Conservation (phyloP, 2,888 invertebrate species). For the Tortrix viridana region DNA sequence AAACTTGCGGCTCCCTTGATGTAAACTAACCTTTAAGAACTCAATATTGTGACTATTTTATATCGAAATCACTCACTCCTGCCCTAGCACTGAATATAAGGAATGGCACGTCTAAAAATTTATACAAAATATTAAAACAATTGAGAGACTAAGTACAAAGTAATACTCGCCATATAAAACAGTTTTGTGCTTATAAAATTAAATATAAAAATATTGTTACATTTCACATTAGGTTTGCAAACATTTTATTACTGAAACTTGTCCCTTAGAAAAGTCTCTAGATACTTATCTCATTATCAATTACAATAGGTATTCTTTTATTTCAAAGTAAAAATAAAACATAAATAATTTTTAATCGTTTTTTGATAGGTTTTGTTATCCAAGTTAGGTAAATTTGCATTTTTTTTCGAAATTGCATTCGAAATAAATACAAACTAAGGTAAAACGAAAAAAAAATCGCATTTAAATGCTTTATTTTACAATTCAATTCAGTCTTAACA, state of each 20-base stretch:
- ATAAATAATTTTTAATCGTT: not conserved
- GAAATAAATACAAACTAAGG: constrained; percentile 17
- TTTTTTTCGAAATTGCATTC: not conserved
- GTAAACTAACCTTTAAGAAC: no score
- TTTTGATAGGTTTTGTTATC: not conserved
- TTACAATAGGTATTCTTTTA: not conserved
- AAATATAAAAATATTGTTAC: constrained; percentile 45
- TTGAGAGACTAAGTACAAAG: no score
- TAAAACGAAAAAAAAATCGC: constrained; percentile 28
- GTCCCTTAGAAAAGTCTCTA: constrained; percentile 7
- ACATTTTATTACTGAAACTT: constrained; percentile 23
- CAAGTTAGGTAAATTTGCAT: not conserved
- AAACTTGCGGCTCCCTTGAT: no score
- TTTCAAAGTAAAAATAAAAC: not conserved
- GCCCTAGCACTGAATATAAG: no score
- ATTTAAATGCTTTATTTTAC: constrained; percentile 41
- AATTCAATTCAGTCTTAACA: constrained; percentile 71
- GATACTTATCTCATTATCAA: not conserved
- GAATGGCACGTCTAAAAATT: no score
- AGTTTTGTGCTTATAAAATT: constrained; percentile 50
- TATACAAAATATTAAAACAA: no score
- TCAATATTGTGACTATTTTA: no score
- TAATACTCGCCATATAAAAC: constrained; percentile 49
- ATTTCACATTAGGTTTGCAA: constrained; percentile 39
- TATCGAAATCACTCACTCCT: no score